Evolutionary conservation across 2,113 vertebrate species (phyloP), one percentile per base, ranked within the genome.

Genomic region (Speoplatyrhinus poulsoni): DNA sequence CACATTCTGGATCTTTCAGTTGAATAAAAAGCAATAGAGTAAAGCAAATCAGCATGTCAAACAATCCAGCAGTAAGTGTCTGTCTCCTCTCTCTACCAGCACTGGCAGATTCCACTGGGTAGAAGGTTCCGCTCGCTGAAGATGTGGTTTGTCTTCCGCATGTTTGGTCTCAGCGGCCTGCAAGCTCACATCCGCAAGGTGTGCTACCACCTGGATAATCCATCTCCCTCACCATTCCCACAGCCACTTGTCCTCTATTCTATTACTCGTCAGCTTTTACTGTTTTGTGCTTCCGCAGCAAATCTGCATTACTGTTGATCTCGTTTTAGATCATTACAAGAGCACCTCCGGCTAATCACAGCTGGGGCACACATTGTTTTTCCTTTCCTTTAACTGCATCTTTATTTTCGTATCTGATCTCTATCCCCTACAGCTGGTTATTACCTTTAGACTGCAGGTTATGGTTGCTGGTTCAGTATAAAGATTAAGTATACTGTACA

Each of bases 91-190:
- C 56, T 32, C 52, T 67, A 73, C 15, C 82, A 99, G 98, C 98
- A 99, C 72, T 99, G 98, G 98, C 96, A 98, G 83, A 94, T 99
- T 67, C 96, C 97, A 0, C 84, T 99, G 70, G 98, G 96, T 6
- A 94, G 98, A 69, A 89, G 96, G 76, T 99, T 99, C 81, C 96
- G 96, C 52, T 96, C 98, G 2, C 85, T 99, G 72, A 99, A 99
- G 87, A 75, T 99, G 87, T 99, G 98, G 98, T 99, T 99, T 66
- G 96, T 99, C 19, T 95, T 99, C 70, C 93, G 97, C 65, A 81
- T 96, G 87, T 98, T 96, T 0, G 98, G 98, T 0, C 86, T 96
- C 62, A 89, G 70, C 7, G 95, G 95, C 8, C 91, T 99, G 77
- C 98, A 99, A 87, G 92, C 91, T 19, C 69, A 97, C 68, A 96